phyloP scores from a whole-genome alignment of 2,797 vertebrate species.

The Aythya fuligula region DNA sequence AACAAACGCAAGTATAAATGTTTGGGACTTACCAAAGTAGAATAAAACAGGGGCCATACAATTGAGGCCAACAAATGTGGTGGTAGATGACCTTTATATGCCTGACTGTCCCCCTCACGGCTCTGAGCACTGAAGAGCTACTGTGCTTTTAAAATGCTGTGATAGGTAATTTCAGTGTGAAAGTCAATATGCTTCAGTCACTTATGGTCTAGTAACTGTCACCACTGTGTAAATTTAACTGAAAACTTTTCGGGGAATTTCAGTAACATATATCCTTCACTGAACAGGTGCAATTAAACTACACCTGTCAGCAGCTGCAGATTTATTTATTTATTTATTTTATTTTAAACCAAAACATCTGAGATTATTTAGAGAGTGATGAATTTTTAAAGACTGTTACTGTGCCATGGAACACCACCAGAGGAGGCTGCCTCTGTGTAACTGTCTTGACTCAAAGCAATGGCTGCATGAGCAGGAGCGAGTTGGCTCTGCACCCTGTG shows the following conservation, averaged over 20 bases:
- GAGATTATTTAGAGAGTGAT: not conserved
- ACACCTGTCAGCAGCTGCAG: not conserved
- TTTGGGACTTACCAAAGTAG: slow-evolving; percentile 75
- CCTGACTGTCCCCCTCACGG: not conserved
- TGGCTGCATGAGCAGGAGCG: fast-evolving
- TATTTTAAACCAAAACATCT: not conserved
- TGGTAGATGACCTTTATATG: not conserved
- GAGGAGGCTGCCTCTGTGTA: not conserved
- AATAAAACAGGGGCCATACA: slow-evolving; percentile 17
- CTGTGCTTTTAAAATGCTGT: not conserved
- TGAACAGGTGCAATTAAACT: slow-evolving; percentile 35
- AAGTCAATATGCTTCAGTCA: slow-evolving; percentile 32
- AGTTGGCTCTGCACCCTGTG: not conserved
- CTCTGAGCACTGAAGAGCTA: not conserved
- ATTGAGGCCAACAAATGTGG: not conserved
- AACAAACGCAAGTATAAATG: slow-evolving; percentile 54
- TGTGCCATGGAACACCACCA: fast-evolving
- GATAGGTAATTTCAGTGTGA: not conserved
- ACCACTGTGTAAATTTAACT: not conserved
- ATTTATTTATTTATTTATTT: not conserved
- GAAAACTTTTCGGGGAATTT: slow-evolving; percentile 79
- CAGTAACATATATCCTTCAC: slow-evolving; percentile 12
- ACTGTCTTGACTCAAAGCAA: not conserved
- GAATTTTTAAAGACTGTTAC: fast-evolving
- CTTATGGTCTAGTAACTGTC: slow-evolving; percentile 22